A percentile compares a stretch with the other conserved stretches of the same genome.
phyloP scores from a whole-genome alignment of 2,888 invertebrate species.

The Papilio gigon region DNA sequence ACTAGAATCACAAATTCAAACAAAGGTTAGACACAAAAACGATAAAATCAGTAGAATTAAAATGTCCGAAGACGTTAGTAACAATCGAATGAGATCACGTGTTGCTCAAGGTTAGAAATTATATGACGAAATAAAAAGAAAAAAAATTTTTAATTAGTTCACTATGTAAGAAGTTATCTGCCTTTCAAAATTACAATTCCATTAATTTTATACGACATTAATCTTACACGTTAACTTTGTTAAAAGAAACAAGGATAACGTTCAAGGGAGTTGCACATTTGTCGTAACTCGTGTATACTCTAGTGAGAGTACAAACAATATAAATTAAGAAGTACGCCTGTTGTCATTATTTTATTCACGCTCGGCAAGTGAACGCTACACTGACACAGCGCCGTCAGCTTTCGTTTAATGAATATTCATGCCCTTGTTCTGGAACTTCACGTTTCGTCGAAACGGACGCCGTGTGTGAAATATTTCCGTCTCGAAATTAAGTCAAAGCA shows the following conservation, averaged over 20 bases:
- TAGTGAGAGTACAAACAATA: conserved; percentile 17
- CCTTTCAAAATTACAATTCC: no score
- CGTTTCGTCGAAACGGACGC: conserved; percentile 41
- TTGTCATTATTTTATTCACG: conserved; percentile 41
- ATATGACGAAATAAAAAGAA: no score
- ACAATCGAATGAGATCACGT: background rate
- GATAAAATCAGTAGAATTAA: background rate
- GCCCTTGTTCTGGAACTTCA: conserved; percentile 41
- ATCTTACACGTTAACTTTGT: background rate
- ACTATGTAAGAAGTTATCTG: no score
- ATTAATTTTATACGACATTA: no score
- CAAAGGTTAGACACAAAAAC: background rate
- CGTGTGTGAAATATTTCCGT: conserved; percentile 38
- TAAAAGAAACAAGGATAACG: background rate
- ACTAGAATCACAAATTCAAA: background rate
- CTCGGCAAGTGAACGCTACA: conserved; percentile 39
- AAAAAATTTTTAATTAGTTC: no score
- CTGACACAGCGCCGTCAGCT: conserved; percentile 41
- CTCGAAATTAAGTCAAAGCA: conserved; percentile 42
- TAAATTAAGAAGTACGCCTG: conserved; percentile 28
- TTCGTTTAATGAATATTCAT: conserved; percentile 42
- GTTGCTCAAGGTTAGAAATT: background rate
- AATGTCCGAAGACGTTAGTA: background rate
- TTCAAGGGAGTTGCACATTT: background rate
- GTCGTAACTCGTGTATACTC: background rate